These are phyloP conservation scores for Tarsius wallacei DNA, from an alignment of 2,797 vertebrate species.

Conservation along the genomic window DNA sequence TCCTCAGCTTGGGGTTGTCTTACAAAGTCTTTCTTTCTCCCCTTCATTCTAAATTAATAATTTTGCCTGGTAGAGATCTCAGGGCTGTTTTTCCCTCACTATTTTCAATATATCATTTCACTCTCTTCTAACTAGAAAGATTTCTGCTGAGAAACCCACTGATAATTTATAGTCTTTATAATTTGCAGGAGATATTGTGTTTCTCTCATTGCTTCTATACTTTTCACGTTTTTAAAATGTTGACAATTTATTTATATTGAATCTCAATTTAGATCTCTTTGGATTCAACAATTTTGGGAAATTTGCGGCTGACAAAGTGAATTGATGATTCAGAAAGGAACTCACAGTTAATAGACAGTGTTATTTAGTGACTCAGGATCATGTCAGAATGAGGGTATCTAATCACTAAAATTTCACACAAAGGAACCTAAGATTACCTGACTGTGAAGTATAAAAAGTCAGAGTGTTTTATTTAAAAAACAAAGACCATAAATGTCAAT, in stretches of 20 bases:
- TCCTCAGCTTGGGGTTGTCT: not conserved
- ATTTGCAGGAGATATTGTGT: not conserved
- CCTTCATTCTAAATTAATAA: not conserved
- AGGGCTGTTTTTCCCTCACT: not conserved
- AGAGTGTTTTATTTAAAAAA: not conserved
- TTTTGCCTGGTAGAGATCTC: not conserved
- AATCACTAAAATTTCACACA: not conserved
- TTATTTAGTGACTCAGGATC: not conserved
- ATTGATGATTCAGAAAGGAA: not conserved
- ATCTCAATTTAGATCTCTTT: not conserved
- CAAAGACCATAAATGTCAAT: not conserved
- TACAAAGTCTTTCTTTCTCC: not conserved
- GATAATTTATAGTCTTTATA: not conserved
- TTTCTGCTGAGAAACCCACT: not conserved
- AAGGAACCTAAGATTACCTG: not conserved
- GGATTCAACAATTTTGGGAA: not conserved
- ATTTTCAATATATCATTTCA: not conserved
- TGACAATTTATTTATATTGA: not conserved
- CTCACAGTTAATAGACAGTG: not conserved
- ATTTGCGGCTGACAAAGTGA: not conserved
- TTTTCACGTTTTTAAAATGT: not conserved
- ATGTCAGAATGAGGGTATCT: not conserved
- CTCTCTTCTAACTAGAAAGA: not conserved
- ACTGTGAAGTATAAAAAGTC: not conserved
- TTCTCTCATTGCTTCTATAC: not conserved